Evolutionary conservation across 2,797 vertebrate genomes (phyloP).

Genomic region (Hemitrygon akajei): DNA sequence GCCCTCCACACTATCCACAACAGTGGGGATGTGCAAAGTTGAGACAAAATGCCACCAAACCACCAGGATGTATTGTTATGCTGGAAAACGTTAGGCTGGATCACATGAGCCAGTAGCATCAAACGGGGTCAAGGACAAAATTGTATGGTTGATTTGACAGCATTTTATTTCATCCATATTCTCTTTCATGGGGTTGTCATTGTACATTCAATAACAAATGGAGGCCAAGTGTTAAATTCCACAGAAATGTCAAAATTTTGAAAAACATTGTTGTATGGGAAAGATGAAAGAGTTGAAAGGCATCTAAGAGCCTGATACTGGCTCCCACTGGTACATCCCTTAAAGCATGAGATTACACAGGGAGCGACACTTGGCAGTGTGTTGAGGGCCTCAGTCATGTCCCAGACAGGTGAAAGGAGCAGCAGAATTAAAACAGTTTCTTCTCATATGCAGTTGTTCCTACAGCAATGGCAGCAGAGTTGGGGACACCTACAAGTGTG

Average conservation of each 20-base stretch:
- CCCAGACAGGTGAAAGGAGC: not conserved
- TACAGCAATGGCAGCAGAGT: not conserved
- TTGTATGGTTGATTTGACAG: not conserved
- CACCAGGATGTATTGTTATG: not conserved
- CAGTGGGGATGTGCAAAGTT: not conserved
- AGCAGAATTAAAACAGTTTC: not conserved
- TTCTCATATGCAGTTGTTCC: not conserved
- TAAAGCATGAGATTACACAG: not conserved
- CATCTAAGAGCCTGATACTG: not conserved
- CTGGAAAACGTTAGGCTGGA: not conserved
- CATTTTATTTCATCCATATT: not conserved
- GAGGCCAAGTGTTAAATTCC: not conserved
- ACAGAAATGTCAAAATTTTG: not conserved
- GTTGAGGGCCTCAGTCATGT: not conserved
- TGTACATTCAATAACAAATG: not conserved
- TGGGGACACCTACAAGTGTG: not conserved
- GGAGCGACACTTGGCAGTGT: not conserved
- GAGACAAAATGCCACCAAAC: not conserved
- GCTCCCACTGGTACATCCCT: not conserved
- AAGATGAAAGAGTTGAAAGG: not conserved
- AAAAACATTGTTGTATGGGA: not conserved
- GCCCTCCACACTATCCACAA: too few relatives aligned
- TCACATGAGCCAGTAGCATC: not conserved
- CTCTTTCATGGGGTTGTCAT: not conserved
- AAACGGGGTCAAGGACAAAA: not conserved